Evolutionary conservation across 2,888 invertebrate genomes (phyloP).

Genomic region (Eupithecia subumbrata): DNA sequence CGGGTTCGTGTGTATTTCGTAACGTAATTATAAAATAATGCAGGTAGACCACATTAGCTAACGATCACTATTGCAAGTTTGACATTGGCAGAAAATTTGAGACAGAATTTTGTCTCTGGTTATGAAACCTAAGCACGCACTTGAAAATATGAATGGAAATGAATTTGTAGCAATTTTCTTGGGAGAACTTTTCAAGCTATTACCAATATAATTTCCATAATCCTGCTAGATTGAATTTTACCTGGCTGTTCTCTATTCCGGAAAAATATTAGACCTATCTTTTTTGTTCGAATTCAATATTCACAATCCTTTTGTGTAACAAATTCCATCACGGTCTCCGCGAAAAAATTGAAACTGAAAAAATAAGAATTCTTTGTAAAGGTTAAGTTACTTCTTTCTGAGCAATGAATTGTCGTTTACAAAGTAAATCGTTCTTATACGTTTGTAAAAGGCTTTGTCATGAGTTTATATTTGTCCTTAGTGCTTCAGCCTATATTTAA

Average conservation of each 20-base stretch:
- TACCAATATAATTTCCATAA: slow-evolving; percentile 11
- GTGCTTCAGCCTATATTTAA: neutral
- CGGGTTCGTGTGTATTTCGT: slow-evolving; percentile 56
- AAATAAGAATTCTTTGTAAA: neutral
- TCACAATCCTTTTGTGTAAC: neutral
- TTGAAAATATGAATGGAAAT: slow-evolving; percentile 15
- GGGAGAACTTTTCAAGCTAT: slow-evolving; percentile 6
- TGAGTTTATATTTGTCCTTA: slow-evolving; percentile 8
- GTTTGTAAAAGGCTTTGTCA: neutral
- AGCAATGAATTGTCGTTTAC: neutral
- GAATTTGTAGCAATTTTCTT: slow-evolving; percentile 11
- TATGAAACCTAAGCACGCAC: slow-evolving; percentile 19
- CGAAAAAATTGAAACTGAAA: neutral
- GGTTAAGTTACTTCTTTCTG: neutral
- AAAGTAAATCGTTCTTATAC: neutral
- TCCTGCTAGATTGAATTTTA: slow-evolving; percentile 14
- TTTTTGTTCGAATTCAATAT: slow-evolving; percentile 10
- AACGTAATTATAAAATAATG: slow-evolving; percentile 63
- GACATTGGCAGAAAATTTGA: slow-evolving; percentile 30
- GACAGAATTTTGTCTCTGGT: slow-evolving; percentile 17
- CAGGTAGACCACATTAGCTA: slow-evolving; percentile 34
- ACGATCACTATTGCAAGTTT: slow-evolving; percentile 33
- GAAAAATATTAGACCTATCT: neutral
- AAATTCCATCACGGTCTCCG: neutral
- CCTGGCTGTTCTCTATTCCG: neutral